A percentile compares a stretch with the other conserved stretches of the same genome.
These are phyloP conservation scores for Oscheius sp. DNA, from an alignment of 2,888 invertebrate genomes.

Conservation along the genomic window DNA sequence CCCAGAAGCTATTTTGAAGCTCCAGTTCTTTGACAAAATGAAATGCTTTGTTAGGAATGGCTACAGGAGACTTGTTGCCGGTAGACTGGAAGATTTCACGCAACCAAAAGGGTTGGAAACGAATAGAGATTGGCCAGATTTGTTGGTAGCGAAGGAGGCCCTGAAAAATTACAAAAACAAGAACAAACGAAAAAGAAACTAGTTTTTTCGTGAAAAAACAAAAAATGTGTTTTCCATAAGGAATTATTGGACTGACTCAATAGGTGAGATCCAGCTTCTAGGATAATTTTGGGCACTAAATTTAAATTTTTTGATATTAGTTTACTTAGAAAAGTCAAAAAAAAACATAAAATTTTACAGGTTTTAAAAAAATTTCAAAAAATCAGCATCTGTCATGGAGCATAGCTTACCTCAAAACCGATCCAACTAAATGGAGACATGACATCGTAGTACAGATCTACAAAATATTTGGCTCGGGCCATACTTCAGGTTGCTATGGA, in stretches of 20 bases:
- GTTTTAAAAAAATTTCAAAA: neutral
- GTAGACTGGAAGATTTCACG: slow-evolving; percentile 71
- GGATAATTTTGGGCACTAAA: too few species aligned
- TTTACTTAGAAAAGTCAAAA: too few species aligned
- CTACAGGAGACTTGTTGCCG: slow-evolving; percentile 72
- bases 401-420: slow-evolving; percentile 73
- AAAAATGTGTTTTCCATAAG: neutral
- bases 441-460: slow-evolving; percentile 72
- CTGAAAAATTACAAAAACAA: too few species aligned
- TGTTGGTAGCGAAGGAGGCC: slow-evolving; percentile 68
- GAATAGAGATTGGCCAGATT: slow-evolving; percentile 72
- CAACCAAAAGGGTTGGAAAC: slow-evolving; percentile 72
- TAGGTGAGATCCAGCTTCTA: too few species aligned
- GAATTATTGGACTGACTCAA: too few species aligned
- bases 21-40: slow-evolving; percentile 71
- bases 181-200: neutral
- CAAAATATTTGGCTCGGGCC: neutral
- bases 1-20: slow-evolving; percentile 69
- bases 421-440: slow-evolving; percentile 74
- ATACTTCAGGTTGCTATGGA: neutral
- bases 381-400: too few species aligned
- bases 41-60: slow-evolving; percentile 70
- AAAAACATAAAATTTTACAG: too few species aligned
- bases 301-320: too few species aligned
- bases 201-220: neutral